A percentile compares a stretch with the other conserved stretches of the same genome.
Conservation (phyloP, 2,113 vertebrate species). For the Nicator chloris region DNA sequence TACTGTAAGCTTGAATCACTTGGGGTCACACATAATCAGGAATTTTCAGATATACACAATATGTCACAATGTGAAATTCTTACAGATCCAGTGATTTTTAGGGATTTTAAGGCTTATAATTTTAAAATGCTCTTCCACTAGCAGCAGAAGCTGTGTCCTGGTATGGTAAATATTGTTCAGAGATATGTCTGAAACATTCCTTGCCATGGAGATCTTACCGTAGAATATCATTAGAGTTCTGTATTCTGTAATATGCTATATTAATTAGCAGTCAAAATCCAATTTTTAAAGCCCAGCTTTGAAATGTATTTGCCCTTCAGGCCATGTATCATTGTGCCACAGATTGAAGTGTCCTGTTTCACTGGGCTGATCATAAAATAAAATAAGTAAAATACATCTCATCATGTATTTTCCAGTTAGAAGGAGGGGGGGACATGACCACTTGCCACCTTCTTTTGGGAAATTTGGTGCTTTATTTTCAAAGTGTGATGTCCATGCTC, state of each 20-base stretch:
- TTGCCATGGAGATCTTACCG: not conserved
- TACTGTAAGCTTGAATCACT: not conserved
- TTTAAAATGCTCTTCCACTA: not conserved
- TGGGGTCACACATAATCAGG: not conserved
- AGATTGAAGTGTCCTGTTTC: not conserved
- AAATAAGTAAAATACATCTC: not conserved
- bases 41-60: not conserved
- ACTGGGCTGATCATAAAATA: not conserved
- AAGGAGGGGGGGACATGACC: no score
- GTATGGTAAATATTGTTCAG: not conserved
- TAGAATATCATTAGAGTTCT: not conserved
- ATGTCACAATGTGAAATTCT: not conserved
- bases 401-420: not conserved
- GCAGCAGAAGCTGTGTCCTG: not conserved
- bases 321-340: not conserved
- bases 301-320: conserved; percentile 6
- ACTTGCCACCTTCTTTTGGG: not conserved
- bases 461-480: not conserved
- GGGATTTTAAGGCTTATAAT: not conserved
- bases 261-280: conserved; percentile 28
- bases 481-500: not conserved
- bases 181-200: not conserved
- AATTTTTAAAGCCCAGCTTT: conserved; percentile 24
- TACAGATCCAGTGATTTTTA: not conserved
- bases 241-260: not conserved